Evolutionary conservation across 2,113 vertebrate species (phyloP), one percentile per base, ranked within the genome.

Genomic region (Murina feae): DNA sequence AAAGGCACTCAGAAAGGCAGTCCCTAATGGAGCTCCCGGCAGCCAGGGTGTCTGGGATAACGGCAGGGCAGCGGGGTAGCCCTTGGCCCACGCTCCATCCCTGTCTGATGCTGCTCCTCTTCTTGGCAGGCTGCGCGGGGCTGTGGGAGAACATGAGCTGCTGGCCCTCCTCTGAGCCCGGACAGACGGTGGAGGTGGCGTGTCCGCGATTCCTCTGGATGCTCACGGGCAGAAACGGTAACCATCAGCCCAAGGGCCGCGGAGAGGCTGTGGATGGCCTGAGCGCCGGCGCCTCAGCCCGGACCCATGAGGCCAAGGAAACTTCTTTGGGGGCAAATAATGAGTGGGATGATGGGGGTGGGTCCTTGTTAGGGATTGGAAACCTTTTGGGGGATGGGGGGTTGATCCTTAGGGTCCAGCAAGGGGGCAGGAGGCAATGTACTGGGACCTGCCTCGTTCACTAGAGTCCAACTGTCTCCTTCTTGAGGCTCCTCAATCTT

Each of bases 61-160:
- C 1, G 37, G 51, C n/a, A 16, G n/a, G 39, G 6, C 13, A 3
- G n/a, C 5, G 9, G 63, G 63, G 17, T 2, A 47, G 6, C 23
- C 30, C 66, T 2, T 1, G 4, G 55, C 7, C 55, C 35, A 13
- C 0, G 0, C 7, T 5, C 25, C n/a, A 9, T 76, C 25, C 30
- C 44, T 9, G 14, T 39, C 84, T 80, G 30, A 80, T 16, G 14
- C 75, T 71, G 30, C 11, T 72, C 9, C 8, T 96, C 74, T 84
- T 68, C 71, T 95, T 92, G 79, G 76, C 87, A 97, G 98, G 98
- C 80, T 99, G 99, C 87, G 65, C 78, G 83, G 98, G 98, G 89
- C 98, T 99, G 97, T 99, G 99, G 99, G 99, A 99, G 86, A 97
- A 99, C 93, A 97, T 99, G 97, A 99, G 98, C 96, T 99, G 99